Base-by-base conservation (phyloP, 1,140 invertebrate genomes). In the Philopotamus ludificatus region DNA sequence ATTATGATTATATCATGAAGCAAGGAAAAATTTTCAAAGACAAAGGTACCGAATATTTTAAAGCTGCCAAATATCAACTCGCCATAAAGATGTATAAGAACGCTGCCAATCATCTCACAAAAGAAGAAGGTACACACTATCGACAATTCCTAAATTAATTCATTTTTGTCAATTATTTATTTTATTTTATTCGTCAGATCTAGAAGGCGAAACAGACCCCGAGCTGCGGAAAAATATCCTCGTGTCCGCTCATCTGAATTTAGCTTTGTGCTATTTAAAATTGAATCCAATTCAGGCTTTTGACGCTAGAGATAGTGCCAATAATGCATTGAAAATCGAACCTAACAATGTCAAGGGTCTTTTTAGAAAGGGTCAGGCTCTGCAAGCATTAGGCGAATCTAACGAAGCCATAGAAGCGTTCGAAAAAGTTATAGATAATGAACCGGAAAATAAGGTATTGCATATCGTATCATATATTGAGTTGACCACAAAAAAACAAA, bases 31-130 rank as follows among this genome's bases (percentile, higher is more conserved):
- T 89, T 3, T 88, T 86, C 42, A 98, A 98, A 80, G 89, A 92
- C 51, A 96, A 93, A 77, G 96, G 95, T 51, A 97, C 93, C 0
- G 84, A 86, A 39, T 98, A 93, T 76, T 97, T 97, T 71, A 96
- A 95, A 76, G 78, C 82, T 1, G 85, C 81, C 53, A 93, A 95
- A 73, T 90, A 85, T 70, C 75, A 80, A 47, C 65, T 94, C 60
- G 94, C 96, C n/a, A 83, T 90, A 28, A 94, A 91, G 77, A 91
- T 94, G 82, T 98, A 98, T 74, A 88, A 88, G 66, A 91, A 89
- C 73, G 84, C 92, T 18, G 73, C 83, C 25, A 70, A 73, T 2
- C 71, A 81, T 34, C 34, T 8, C 34, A 7, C 34, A 39, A n/a
- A 7, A 39, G 34, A 39, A 8, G 41, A 44, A 3, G 41, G n/a